Evolutionary conservation across 2,113 vertebrate species (phyloP).

Genomic region (Ophiodon elongatus): DNA sequence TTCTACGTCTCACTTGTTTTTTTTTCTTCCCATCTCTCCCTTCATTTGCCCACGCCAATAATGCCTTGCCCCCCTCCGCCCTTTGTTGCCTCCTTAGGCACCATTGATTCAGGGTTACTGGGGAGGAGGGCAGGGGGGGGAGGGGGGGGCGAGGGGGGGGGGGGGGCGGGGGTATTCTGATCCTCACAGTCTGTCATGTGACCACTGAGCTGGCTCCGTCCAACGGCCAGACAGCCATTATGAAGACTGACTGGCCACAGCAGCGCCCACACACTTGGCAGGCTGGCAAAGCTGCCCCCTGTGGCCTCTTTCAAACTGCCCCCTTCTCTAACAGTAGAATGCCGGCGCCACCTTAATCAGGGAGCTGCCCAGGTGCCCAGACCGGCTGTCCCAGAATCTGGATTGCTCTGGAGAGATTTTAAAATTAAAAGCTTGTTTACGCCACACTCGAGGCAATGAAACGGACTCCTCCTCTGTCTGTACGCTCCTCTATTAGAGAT

Average conservation of each 20-base stretch:
- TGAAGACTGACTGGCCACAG: constrained; percentile 75
- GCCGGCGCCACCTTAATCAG: constrained; percentile 69
- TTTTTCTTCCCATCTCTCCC: not conserved
- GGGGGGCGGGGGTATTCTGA: no score
- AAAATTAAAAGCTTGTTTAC: constrained; percentile 65
- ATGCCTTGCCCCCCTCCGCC: not conserved
- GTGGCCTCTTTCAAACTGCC: constrained; percentile 66
- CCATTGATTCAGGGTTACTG: constrained; percentile 41
- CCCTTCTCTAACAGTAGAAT: constrained; percentile 52
- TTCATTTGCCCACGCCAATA: not conserved
- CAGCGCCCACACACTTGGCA: constrained; percentile 76
- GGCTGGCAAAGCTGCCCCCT: constrained; percentile 67
- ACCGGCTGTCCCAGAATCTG: constrained; percentile 43
- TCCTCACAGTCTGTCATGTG: constrained; percentile 61
- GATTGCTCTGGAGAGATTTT: constrained; percentile 46
- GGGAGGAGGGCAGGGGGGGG: no score
- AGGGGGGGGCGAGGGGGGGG: no score
- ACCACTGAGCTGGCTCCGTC: constrained; percentile 66
- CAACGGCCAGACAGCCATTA: constrained; percentile 70
- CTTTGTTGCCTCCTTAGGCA: constrained; percentile 30
- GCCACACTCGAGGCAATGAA: constrained; percentile 26
- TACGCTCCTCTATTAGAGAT: constrained; percentile 20
- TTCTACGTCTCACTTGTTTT: not conserved
- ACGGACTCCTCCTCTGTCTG: constrained; percentile 19
- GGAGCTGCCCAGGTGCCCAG: constrained; percentile 63